Evolutionary conservation across 64 coral and sea anemone species (phyloP), one percentile per base, ranked within the genome.

Genomic region (Montipora efflorescens): DNA sequence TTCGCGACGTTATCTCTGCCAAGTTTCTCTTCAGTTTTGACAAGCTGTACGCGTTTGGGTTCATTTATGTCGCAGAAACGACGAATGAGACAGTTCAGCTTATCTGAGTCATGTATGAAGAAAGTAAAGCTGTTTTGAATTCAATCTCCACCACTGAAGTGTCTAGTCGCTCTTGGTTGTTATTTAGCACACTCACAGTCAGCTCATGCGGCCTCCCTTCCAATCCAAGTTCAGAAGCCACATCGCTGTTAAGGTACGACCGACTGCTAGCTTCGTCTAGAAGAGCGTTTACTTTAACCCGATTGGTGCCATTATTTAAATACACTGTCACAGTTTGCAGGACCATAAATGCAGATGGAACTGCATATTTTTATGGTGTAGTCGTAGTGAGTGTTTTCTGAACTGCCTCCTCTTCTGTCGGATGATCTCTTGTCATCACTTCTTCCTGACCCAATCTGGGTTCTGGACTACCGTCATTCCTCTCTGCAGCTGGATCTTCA

Each of bases 21-120:
- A 23, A 73, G n/a, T 79, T 90, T 90, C 55, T 90, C 79, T n/a
- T 95, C 87, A 77, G 72, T 79, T 64, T 81, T 89, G 57, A 95
- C 80, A 23, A 83, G 59, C 16, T 25, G 79, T 47, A 50, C 67
- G 57, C 16, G 28, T 36, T 36, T 36, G 28, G 28, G 28, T 36
- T 36, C 28, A 36, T 36, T 16, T 82, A 91, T 87, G 22, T 95
- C 88, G 73, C 81, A 95, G 81, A 87, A 95, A 57, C 81, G 93
- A 9, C 81, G 79, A 67, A 91, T 51, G 79, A 87, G 93, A 78
- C 87, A 51, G 73, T 46, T 91, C 59, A 90, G 68, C 15, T 84
- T 59, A 47, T 59, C 46, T 1, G 62, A 23, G 36, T 86, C 55
- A 62, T 90, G 21, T 12, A 77, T 51, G 4, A 78, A 28, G 49